Evolutionary conservation across 2,888 invertebrate species (phyloP), one percentile per base, ranked within the genome.

Genomic region (Tenthredo notha): DNA sequence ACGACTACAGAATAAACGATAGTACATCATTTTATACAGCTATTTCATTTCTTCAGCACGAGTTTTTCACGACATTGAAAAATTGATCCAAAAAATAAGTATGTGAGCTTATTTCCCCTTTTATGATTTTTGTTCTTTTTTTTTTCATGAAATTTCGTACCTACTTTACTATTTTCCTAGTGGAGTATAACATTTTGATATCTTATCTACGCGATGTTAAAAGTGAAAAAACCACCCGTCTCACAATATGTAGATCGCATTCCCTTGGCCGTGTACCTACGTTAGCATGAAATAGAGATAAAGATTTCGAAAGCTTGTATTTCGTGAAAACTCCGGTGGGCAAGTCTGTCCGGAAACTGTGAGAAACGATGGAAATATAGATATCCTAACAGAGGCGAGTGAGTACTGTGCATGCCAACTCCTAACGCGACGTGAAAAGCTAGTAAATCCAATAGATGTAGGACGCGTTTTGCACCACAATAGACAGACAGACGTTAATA

Each of bases 231-330:
- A 67, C 6, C 18, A 75, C 25, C 43, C 5, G 10, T 21, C 33
- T 54, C n/a, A 54, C 29, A 33, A 77, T 77, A 54, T 54, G 77
- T 21, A 77, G 50, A 77, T 77, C 33, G 54, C 18, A 77, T 77
- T 50, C 29, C 29, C 40, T 77, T 18, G 77, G 54, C 50, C 75
- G 33, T 29, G 67, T 29, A 47, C 43, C 21, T 25, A 54, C 77
- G 77, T 77, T 77, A 75, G 77, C 77, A 77, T 77, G 78, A 61
- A 78, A 78, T 37, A 25, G 21, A 58, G 78, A 78, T 78, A 78
- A 78, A 78, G 78, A 78, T 58, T 78, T 61, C 21, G 9, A 58
- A 78, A 78, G 78, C 61, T 40, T 21, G 40, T 50, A 43, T 21
- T 25, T 43, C 40, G 78, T 21, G 5, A 21, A 7, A n/a, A 25